Percentiles rank a stretch among this genome's conserved stretches.
Conservation (phyloP, 1,140 invertebrate genomes). For the Pogonus chalceus region DNA sequence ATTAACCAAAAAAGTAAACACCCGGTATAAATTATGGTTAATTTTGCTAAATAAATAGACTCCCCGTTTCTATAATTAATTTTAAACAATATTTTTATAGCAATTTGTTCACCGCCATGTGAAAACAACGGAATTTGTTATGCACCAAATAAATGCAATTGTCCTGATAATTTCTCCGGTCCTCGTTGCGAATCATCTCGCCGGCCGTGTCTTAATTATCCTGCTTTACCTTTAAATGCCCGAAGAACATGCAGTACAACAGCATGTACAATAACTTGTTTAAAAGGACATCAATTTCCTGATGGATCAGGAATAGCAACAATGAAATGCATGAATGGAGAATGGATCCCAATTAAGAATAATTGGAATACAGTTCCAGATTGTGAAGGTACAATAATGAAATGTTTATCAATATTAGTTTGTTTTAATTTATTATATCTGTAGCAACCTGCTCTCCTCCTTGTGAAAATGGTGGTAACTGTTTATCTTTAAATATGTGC, state of each 20-base stretch:
- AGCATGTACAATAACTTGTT: slow-evolving; percentile 54
- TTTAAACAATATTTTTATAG: slow-evolving; percentile 37
- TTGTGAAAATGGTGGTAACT: slow-evolving; percentile 67
- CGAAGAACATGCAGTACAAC: slow-evolving; percentile 48
- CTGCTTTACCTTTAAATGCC: slow-evolving; percentile 54
- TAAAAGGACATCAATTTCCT: slow-evolving; percentile 51
- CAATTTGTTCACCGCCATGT: slow-evolving; percentile 60
- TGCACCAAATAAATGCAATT: slow-evolving; percentile 58
- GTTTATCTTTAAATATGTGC: slow-evolving; percentile 61
- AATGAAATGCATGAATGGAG: slow-evolving; percentile 50
- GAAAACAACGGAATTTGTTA: slow-evolving; percentile 70
- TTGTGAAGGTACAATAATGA: slow-evolving; percentile 44
- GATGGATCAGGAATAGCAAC: slow-evolving; percentile 51
- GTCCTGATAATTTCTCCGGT: slow-evolving; percentile 59
- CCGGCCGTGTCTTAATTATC: slow-evolving; percentile 54
- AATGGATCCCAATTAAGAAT: slow-evolving; percentile 48
- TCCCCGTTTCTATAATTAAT: too few relatives aligned
- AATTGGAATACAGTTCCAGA: slow-evolving; percentile 51
- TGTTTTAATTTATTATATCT: slow-evolving; percentile 20
- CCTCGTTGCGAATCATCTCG: slow-evolving; percentile 64
- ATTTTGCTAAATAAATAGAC: too few relatives aligned
- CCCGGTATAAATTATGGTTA: too few relatives aligned
- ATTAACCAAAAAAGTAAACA: too few relatives aligned
- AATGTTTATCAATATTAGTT: slow-evolving; percentile 8
- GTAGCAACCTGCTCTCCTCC: slow-evolving; percentile 59